These are phyloP conservation scores for Phyllostomus hastatus DNA, from an alignment of 2,113 vertebrate species.

Conservation along the genomic window DNA sequence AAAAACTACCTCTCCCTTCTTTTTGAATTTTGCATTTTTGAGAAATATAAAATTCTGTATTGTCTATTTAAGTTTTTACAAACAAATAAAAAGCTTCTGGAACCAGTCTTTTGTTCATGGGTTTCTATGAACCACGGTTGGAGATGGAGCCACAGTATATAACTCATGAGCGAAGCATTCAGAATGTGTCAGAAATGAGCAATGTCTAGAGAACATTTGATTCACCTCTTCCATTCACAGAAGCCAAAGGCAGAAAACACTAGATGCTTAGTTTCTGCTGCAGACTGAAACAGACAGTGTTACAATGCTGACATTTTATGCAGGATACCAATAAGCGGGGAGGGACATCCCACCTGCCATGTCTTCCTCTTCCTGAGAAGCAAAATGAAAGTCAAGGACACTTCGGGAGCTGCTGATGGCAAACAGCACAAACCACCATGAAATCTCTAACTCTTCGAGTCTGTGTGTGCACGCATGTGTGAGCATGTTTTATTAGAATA, in stretches of 20 bases:
- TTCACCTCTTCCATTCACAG: background rate
- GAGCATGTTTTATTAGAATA: background rate
- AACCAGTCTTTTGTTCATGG: background rate
- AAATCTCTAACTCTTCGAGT: background rate
- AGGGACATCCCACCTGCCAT: background rate
- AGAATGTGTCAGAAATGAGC: conserved; percentile 22
- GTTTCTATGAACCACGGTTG: background rate
- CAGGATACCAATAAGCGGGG: background rate
- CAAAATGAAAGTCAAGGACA: background rate
- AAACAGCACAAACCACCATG: background rate
- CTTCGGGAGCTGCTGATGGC: background rate
- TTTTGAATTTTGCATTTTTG: conserved; percentile 17
- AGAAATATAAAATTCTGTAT: conserved; percentile 42
- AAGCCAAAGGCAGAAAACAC: background rate
- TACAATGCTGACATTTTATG: background rate
- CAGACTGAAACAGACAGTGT: background rate
- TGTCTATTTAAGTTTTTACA: conserved; percentile 2
- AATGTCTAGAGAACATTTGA: background rate
- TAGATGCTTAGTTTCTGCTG: background rate
- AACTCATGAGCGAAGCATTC: background rate
- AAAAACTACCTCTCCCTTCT: conserved; percentile 31
- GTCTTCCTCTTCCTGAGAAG: background rate
- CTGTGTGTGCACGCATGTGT: background rate
- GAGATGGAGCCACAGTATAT: background rate
- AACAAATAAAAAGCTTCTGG: conserved; percentile 21